Percentiles rank a stretch among this genome's conserved stretches.
phyloP scores from a whole-genome alignment of 2,113 vertebrate species.

The Trematomus loennbergii region DNA sequence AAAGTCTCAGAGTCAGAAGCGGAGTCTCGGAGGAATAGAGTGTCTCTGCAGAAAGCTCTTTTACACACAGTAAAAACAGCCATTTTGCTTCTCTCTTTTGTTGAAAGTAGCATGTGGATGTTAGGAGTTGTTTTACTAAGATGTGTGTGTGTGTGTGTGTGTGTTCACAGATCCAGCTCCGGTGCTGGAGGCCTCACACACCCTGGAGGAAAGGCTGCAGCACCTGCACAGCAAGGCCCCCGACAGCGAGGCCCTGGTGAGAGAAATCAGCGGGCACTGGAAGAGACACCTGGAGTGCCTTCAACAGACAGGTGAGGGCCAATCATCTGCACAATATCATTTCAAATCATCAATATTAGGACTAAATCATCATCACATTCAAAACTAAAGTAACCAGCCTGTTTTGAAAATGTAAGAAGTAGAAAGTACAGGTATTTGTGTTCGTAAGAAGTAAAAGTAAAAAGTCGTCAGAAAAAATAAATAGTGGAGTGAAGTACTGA shows the following conservation, averaged over 20 bases:
- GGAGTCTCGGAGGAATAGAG: slow-evolving; percentile 72
- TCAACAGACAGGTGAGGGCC: slow-evolving; percentile 85
- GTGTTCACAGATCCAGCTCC: slow-evolving; percentile 87
- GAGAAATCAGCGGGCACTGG: slow-evolving; percentile 88
- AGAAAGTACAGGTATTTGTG: too few species aligned
- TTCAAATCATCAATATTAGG: too few species aligned
- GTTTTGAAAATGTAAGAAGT: too few species aligned
- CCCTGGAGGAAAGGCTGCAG: slow-evolving; percentile 90
- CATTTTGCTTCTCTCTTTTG: slow-evolving; percentile 59
- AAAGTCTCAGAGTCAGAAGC: slow-evolving; percentile 75
- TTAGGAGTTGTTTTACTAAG: too few species aligned
- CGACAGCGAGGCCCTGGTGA: slow-evolving; percentile 78
- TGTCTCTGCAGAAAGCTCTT: slow-evolving; percentile 62
- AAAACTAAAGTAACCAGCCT: too few species aligned
- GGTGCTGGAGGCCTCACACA: slow-evolving; percentile 90
- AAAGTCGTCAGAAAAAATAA: too few species aligned
- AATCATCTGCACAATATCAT: too few species aligned
- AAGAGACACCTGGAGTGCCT: slow-evolving; percentile 89
- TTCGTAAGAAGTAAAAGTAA: too few species aligned
- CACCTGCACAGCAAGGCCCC: slow-evolving; percentile 87
- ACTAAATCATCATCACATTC: too few species aligned
- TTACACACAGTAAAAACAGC: slow-evolving; percentile 61
- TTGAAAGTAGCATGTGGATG: too few species aligned
- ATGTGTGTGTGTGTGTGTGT: slow-evolving; percentile 24
- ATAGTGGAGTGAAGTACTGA: too few species aligned